Conservation (phyloP, 2,797 vertebrate species). For the Hipposideros larvatus region DNA sequence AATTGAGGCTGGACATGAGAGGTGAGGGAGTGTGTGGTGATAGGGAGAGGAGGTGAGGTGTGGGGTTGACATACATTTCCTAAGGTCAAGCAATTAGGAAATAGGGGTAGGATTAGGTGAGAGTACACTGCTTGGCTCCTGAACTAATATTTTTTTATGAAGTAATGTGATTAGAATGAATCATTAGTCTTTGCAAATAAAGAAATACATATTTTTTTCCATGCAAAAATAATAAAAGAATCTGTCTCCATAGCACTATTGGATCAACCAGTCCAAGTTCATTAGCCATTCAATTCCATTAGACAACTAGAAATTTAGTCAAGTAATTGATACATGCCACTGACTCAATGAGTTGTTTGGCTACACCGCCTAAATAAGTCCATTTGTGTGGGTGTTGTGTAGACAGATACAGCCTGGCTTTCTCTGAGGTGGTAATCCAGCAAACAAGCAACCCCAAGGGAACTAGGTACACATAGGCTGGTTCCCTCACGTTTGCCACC, state of each 20-base stretch:
- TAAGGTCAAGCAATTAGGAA: neutral
- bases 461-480: neutral
- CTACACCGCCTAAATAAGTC: neutral
- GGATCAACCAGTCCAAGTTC: neutral
- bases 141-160: slow-evolving; percentile 11
- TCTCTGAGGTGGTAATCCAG: neutral
- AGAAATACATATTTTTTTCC: slow-evolving; percentile 41
- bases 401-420: neutral
- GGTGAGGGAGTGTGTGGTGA: neutral
- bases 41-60: neutral
- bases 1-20: neutral
- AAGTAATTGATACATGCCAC: slow-evolving; percentile 15
- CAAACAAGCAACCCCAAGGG: slow-evolving; percentile 34
- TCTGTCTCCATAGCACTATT: slow-evolving; percentile 37
- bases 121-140: neutral
- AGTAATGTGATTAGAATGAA: slow-evolving; percentile 19
- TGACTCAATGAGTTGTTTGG: slow-evolving; percentile 37
- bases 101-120: neutral
- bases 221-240: slow-evolving; percentile 10
- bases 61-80: neutral
- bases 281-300: slow-evolving; percentile 46
- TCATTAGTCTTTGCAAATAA: slow-evolving; percentile 11
- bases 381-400: neutral
- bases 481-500: slow-evolving; percentile 6
- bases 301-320: slow-evolving; percentile 49